Percentiles rank a stretch among this genome's conserved stretches.
phyloP scores from a whole-genome alignment of 2,888 invertebrate genomes.

The Melipona beecheii region DNA sequence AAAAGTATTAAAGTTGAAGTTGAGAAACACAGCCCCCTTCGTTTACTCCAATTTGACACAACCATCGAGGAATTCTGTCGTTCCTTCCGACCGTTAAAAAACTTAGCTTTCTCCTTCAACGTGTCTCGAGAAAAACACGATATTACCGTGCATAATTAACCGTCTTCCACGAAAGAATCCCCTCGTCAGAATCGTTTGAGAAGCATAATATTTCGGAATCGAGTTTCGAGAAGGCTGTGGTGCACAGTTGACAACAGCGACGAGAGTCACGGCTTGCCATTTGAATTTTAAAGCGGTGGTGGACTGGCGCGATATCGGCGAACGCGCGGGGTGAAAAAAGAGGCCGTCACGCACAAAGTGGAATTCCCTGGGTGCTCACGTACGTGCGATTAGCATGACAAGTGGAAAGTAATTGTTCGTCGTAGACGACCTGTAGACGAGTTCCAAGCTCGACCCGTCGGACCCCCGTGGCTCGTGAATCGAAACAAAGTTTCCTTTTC shows the following conservation, averaged over 20 bases:
- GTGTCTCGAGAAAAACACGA: too few relatives aligned
- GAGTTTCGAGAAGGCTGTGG: background rate
- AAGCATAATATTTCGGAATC: background rate
- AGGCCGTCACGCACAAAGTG: constrained; percentile 54
- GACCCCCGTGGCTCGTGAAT: constrained; percentile 50
- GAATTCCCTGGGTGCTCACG: constrained; percentile 60
- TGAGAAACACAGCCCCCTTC: too few relatives aligned
- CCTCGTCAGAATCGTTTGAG: background rate
- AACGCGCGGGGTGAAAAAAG: constrained; percentile 25
- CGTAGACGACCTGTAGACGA: constrained; percentile 71
- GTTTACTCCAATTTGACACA: too few relatives aligned
- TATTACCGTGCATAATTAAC: too few relatives aligned
- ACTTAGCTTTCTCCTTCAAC: too few relatives aligned
- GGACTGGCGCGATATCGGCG: constrained; percentile 11
- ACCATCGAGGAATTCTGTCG: too few relatives aligned
- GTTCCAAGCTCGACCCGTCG: constrained; percentile 35
- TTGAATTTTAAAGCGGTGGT: constrained; percentile 31
- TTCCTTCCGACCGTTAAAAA: too few relatives aligned
- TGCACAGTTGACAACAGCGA: background rate
- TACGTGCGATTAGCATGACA: constrained; percentile 75
- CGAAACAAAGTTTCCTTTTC: constrained; percentile 57
- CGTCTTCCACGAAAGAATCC: too few relatives aligned
- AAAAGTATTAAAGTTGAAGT: too few relatives aligned
- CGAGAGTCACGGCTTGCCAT: background rate
- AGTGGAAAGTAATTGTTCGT: constrained; percentile 73